These are phyloP conservation scores for Tamias sibiricus DNA, from an alignment of 2,113 vertebrate species.

Conservation along the genomic window DNA sequence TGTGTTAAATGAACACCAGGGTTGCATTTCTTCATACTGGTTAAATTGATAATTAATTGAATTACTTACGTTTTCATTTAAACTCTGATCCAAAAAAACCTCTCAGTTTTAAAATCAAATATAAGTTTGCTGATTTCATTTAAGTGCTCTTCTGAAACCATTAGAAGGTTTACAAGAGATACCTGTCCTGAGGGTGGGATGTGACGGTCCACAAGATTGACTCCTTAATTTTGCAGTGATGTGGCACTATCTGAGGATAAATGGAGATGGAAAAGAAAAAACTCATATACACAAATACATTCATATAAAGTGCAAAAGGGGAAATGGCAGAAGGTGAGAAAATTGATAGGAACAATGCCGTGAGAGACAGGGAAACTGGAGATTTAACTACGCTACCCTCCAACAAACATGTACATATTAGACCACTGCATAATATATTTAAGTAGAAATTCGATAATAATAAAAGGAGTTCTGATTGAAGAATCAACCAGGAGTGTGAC, in stretches of 20 bases:
- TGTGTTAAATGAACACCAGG: constrained; percentile 21
- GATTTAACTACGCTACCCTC: not conserved
- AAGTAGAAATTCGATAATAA: constrained; percentile 18
- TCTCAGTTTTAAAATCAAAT: not conserved
- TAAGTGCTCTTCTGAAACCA: not conserved
- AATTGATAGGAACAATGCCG: not conserved
- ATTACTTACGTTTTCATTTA: constrained; percentile 55
- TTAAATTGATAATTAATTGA: constrained; percentile 37
- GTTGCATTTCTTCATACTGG: constrained; percentile 28
- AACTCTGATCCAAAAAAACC: constrained; percentile 10
- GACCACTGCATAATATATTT: not conserved
- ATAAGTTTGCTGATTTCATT: not conserved
- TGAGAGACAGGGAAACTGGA: not conserved
- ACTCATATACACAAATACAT: not conserved
- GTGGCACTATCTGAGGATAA: not conserved
- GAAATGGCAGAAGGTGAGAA: not conserved
- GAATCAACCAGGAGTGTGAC: not conserved
- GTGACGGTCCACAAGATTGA: not conserved
- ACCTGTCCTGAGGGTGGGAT: not conserved
- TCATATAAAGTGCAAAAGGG: not conserved
- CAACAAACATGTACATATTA: not conserved
- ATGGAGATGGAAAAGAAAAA: not conserved
- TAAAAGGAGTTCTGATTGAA: constrained; percentile 24
- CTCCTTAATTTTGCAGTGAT: not conserved
- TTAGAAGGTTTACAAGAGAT: not conserved